Evolutionary conservation across 2,888 invertebrate species (phyloP).

Genomic region (Eristalinus aeneus): DNA sequence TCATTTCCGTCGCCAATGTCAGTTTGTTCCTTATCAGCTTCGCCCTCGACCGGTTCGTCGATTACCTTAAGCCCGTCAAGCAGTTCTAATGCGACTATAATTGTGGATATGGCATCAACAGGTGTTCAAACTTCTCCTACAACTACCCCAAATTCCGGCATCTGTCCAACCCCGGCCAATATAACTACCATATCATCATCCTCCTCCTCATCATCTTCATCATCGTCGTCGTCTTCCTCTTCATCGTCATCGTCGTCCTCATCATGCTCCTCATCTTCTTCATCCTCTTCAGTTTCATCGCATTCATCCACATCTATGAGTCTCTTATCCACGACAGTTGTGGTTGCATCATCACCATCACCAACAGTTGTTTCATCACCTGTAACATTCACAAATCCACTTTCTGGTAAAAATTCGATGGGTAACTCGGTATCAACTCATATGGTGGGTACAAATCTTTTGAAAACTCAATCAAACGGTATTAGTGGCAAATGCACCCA

Average conservation of each 20-base stretch:
- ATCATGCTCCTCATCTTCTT: conserved; percentile 70
- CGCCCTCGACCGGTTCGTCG: conserved; percentile 80
- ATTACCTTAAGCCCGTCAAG: conserved; percentile 72
- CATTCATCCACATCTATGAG: conserved; percentile 64
- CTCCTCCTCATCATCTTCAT: conserved; percentile 39
- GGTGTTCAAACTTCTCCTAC: conserved; percentile 62
- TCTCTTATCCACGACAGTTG: conserved; percentile 54
- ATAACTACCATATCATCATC: conserved; percentile 42
- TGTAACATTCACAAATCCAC: conserved; percentile 50
- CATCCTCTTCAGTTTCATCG: conserved; percentile 65
- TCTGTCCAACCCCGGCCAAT: conserved; percentile 51
- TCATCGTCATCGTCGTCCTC: conserved; percentile 48
- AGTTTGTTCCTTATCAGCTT: conserved; percentile 62
- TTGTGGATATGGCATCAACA: conserved; percentile 54
- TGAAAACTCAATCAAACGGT: conserved; percentile 16
- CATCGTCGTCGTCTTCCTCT: conserved; percentile 24
- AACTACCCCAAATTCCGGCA: conserved; percentile 31
- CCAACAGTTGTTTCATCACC: conserved; percentile 44
- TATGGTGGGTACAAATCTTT: conserved; percentile 3
- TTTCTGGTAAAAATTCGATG: conserved; percentile 26
- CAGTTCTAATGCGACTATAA: conserved; percentile 45
- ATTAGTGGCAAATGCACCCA: conserved; percentile 17
- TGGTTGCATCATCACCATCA: conserved; percentile 49
- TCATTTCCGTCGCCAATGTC: conserved; percentile 60
- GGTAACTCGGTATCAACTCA: conserved; percentile 14